These are phyloP conservation scores for Crotalus horridus DNA, from an alignment of 2,113 vertebrate species.

Conservation along the genomic window DNA sequence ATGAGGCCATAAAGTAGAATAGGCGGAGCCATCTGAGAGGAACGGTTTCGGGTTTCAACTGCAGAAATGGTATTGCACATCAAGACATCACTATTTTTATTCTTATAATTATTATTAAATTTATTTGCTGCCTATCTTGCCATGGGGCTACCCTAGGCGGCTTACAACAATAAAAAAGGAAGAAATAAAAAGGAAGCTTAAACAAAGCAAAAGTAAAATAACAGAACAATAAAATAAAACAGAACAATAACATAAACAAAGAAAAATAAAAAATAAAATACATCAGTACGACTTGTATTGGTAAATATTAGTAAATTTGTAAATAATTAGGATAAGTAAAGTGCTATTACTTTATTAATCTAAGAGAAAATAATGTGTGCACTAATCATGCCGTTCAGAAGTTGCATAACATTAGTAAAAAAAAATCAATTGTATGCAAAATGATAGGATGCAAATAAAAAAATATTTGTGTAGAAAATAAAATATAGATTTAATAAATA, in stretches of 20 bases:
- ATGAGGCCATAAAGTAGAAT: background rate
- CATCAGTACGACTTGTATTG: background rate
- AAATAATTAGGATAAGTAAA: background rate
- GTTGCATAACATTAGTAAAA: background rate
- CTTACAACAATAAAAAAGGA: background rate
- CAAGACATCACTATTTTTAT: background rate
- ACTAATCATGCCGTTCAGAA: background rate
- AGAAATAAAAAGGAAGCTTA: background rate
- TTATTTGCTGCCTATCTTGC: background rate
- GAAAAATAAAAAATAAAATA: background rate
- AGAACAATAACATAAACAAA: background rate
- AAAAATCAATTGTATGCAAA: background rate
- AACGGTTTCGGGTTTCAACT: background rate
- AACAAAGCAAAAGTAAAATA: background rate
- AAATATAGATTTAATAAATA: background rate
- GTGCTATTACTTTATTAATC: background rate
- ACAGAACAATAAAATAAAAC: background rate
- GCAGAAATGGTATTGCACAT: background rate
- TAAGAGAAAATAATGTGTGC: background rate
- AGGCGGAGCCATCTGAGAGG: background rate
- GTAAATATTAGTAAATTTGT: background rate
- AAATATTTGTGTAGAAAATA: background rate
- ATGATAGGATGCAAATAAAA: background rate
- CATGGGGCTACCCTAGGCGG: background rate
- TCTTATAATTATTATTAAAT: background rate